Conservation (phyloP, 1,140 invertebrate species). For the Vanessa tameamea region DNA sequence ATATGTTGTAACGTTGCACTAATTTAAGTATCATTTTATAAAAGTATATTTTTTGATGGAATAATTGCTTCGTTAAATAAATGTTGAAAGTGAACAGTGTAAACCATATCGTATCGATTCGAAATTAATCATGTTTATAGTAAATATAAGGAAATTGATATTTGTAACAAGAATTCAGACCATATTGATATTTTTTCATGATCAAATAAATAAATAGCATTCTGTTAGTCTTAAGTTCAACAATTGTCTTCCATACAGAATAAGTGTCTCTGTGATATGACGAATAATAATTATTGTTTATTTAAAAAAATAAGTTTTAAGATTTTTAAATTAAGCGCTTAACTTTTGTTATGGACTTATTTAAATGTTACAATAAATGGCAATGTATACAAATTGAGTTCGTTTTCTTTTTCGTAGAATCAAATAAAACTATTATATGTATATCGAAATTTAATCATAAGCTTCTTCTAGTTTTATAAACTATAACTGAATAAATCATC, state of each 20-base stretch:
- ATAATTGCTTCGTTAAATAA: too few relatives aligned
- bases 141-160: too few relatives aligned
- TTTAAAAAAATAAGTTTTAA: neutral
- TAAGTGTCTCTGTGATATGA: constrained; percentile 7
- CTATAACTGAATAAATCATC: constrained; percentile 50
- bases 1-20: too few relatives aligned
- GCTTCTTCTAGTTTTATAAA: constrained; percentile 46
- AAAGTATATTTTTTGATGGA: too few relatives aligned
- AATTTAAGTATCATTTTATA: too few relatives aligned
- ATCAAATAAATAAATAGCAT: neutral
- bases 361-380: neutral
- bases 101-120: too few relatives aligned
- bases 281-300: neutral
- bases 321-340: neutral
- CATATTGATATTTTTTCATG: too few relatives aligned
- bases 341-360: neutral
- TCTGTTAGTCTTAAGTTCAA: constrained; percentile 9
- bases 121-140: too few relatives aligned
- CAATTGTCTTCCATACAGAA: constrained; percentile 28
- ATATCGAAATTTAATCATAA: neutral
- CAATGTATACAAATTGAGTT: neutral
- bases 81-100: too few relatives aligned
- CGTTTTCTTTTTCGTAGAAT: neutral
- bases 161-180: too few relatives aligned
- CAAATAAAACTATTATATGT: neutral